Conservation (phyloP, 2,888 invertebrate genomes). For the Agrotis ipsilon region DNA sequence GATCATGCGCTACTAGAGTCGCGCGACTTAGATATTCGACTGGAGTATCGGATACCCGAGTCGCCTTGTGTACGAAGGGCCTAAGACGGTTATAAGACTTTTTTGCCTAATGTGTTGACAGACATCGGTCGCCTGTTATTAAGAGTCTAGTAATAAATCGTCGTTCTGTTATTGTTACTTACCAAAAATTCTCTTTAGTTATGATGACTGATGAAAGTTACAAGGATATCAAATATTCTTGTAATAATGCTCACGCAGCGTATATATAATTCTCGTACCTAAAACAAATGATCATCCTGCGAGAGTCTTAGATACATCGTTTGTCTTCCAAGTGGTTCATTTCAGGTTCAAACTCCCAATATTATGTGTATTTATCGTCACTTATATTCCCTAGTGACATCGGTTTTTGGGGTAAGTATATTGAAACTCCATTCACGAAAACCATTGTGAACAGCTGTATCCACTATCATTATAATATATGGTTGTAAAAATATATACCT, state of each 20-base stretch:
- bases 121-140: no score
- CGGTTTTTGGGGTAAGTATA: constrained; percentile 32
- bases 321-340: constrained; percentile 43
- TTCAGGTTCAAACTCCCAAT: constrained; percentile 25
- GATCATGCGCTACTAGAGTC: no score
- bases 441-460: constrained; percentile 25
- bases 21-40: no score
- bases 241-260: constrained; percentile 14
- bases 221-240: not conserved
- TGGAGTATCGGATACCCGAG: no score
- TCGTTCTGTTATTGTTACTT: no score
- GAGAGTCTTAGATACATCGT: constrained; percentile 34
- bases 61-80: no score
- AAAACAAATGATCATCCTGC: constrained; percentile 32
- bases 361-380: constrained; percentile 39
- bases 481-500: not conserved
- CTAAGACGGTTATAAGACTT: no score
- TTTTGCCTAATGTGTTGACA: no score
- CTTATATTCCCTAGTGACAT: constrained; percentile 9
- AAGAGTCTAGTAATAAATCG: no score
- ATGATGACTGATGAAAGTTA: no score
- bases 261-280: constrained; percentile 25
- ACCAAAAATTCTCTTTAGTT: no score
- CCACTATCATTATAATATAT: constrained; percentile 33
- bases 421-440: constrained; percentile 43